Evolutionary conservation across 2,797 vertebrate species (phyloP).

Genomic region (Siniperca obscura): DNA sequence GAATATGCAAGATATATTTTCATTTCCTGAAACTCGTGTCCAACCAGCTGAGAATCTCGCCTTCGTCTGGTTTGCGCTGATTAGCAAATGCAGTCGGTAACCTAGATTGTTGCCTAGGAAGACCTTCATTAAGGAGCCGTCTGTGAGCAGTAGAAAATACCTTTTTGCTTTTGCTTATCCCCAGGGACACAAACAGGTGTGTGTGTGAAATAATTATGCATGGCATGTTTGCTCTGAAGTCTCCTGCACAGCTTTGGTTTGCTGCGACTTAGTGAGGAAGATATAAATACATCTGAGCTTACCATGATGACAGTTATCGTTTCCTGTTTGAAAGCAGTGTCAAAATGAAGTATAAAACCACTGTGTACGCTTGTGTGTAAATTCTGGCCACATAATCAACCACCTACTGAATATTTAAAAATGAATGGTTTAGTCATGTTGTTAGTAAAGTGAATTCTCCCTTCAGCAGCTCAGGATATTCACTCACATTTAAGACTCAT

Average conservation of each 20-base stretch:
- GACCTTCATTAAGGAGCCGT: conserved; percentile 70
- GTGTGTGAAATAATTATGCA: conserved; percentile 73
- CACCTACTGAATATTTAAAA: background rate
- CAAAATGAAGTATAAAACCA: background rate
- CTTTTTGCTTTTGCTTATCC: conserved; percentile 60
- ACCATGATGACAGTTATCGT: background rate
- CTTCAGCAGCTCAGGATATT: background rate
- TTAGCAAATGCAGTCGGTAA: conserved; percentile 61
- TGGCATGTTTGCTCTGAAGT: conserved; percentile 60
- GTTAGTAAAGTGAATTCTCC: background rate
- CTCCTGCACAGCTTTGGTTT: conserved; percentile 49
- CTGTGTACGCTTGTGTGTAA: background rate
- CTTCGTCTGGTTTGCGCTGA: conserved; percentile 43
- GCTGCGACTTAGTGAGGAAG: conserved; percentile 48
- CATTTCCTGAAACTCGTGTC: conserved; percentile 37
- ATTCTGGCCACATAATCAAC: background rate
- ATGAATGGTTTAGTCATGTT: background rate
- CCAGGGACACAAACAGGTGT: conserved; percentile 78
- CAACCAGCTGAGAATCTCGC: conserved; percentile 39
- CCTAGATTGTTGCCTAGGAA: conserved; percentile 73
- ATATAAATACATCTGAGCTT: conserved; percentile 63
- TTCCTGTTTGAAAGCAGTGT: background rate
- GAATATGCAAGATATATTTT: background rate
- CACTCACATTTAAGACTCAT: background rate
- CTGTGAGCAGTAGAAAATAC: conserved; percentile 59